Conservation (phyloP, 2,888 invertebrate genomes). For the Bombyx huttoni region DNA sequence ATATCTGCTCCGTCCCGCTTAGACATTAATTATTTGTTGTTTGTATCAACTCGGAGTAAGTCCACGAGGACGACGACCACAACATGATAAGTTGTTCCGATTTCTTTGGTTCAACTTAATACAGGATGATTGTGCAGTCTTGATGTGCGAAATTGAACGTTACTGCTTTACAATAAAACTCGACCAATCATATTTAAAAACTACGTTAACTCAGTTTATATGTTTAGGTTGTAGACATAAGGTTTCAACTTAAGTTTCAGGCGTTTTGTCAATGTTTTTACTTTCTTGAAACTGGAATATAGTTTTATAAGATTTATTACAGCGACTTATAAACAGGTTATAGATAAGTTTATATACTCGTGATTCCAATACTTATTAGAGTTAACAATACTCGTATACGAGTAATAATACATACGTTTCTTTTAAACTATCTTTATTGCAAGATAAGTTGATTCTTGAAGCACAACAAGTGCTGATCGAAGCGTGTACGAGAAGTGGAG, state of each 20-base stretch:
- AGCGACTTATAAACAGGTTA: too few relatives aligned
- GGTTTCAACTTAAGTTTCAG: background rate
- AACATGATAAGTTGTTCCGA: conserved; percentile 26
- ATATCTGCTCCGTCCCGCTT: too few relatives aligned
- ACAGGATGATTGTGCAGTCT: background rate
- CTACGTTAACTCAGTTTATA: background rate
- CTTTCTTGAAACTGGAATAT: background rate
- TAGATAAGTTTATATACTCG: too few relatives aligned
- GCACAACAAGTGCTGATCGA: too few relatives aligned
- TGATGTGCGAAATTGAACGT: background rate
- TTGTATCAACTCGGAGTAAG: background rate
- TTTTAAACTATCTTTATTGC: too few relatives aligned
- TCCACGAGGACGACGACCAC: conserved; percentile 5
- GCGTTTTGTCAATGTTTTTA: background rate
- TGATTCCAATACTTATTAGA: too few relatives aligned
- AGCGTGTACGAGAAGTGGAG: too few relatives aligned
- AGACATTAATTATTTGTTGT: background rate
- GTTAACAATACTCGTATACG: too few relatives aligned
- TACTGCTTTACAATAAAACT: background rate
- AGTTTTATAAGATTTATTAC: background rate
- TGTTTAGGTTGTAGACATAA: background rate
- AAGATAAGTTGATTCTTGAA: too few relatives aligned
- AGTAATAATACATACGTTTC: too few relatives aligned
- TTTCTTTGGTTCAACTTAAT: conserved; percentile 19
- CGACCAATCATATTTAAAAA: background rate